phyloP scores from a whole-genome alignment of 2,797 vertebrate genomes.

The Gorsachius magnificus region DNA sequence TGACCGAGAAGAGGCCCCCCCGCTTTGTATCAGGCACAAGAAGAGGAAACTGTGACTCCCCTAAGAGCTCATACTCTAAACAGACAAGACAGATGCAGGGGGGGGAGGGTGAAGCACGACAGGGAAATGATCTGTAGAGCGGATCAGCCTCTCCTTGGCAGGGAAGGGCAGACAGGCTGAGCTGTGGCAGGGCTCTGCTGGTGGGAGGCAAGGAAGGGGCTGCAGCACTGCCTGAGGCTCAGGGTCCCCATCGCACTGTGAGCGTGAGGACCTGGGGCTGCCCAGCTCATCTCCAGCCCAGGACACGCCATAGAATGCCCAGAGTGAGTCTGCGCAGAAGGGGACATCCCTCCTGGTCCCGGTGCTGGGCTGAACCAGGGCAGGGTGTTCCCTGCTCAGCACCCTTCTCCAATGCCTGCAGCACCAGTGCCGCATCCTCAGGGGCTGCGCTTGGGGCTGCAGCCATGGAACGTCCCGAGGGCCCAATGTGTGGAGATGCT shows the following conservation, averaged over 20 bases:
- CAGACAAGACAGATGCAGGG: neutral
- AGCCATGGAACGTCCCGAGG: neutral
- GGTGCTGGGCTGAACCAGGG: accelerated
- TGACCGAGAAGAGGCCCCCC: neutral
- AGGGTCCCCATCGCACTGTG: neutral
- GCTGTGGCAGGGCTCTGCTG: neutral
- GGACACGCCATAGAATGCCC: neutral
- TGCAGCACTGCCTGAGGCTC: neutral
- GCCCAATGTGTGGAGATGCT: accelerated
- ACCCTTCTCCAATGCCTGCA: neutral
- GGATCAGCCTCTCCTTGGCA: neutral
- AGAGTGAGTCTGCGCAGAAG: neutral
- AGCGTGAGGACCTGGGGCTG: neutral
- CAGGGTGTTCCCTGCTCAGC: neutral
- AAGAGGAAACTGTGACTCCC: neutral
- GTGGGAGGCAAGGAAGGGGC: neutral
- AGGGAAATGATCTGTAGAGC: neutral
- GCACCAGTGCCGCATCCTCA: neutral
- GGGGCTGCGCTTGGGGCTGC: neutral
- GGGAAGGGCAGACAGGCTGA: neutral
- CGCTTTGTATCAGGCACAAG: neutral
- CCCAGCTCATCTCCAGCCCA: neutral
- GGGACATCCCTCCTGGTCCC: neutral
- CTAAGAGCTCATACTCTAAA: neutral
- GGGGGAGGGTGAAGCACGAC: neutral